Conservation (phyloP, 1,140 invertebrate species). For the Druon quercuslanigerum region DNA sequence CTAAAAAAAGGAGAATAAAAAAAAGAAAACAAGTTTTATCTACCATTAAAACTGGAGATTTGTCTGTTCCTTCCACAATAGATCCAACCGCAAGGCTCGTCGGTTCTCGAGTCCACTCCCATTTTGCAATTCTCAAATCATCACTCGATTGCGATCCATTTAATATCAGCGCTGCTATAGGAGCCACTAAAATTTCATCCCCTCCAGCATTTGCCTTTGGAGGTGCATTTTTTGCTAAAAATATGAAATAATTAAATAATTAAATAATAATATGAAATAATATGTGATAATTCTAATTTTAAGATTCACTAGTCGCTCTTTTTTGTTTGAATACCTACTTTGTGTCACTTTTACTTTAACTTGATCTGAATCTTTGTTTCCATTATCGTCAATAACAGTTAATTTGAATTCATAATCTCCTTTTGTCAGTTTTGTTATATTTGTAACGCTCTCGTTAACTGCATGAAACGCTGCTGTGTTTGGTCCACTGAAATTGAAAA, state of each 20-base stretch:
- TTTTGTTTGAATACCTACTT: constrained; percentile 80
- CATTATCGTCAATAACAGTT: constrained; percentile 89
- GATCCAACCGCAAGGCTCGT: constrained; percentile 90
- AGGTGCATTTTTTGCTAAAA: constrained; percentile 89
- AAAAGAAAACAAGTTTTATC: constrained; percentile 26
- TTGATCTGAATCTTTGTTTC: constrained; percentile 84
- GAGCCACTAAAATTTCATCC: constrained; percentile 86
- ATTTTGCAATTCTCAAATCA: constrained; percentile 90
- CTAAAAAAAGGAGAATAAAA: too few relatives aligned
- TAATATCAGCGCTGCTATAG: constrained; percentile 84
- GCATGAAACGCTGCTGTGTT: constrained; percentile 71
- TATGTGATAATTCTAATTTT: constrained; percentile 29
- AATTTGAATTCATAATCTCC: constrained; percentile 90
- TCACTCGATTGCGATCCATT: constrained; percentile 92
- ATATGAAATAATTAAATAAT: too few relatives aligned
- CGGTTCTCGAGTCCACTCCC: constrained; percentile 88
- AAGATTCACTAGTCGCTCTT: neutral
- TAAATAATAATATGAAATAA: too few relatives aligned
- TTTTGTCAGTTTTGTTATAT: constrained; percentile 87
- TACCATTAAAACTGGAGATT: constrained; percentile 86
- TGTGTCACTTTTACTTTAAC: constrained; percentile 90
- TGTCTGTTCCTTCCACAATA: constrained; percentile 84
- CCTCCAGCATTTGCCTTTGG: constrained; percentile 92
- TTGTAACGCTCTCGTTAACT: constrained; percentile 80
- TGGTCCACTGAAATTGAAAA: constrained; percentile 76